Evolutionary conservation across 2,113 vertebrate genomes (phyloP).

Genomic region (Rousettus leschenaultii): DNA sequence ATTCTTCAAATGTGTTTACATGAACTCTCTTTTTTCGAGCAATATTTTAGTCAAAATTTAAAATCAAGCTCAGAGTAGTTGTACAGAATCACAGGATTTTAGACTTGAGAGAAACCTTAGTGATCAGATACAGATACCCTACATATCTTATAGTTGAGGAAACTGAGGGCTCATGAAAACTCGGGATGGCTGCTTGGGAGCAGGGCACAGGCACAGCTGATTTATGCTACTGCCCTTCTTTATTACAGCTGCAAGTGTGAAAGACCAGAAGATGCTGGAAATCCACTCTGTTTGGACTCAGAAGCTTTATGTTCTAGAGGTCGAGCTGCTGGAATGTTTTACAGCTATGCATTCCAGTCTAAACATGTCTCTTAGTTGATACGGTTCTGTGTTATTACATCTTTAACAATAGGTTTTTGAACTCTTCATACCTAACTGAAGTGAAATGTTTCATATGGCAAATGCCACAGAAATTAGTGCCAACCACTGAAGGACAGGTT

Average conservation of each 20-base stretch:
- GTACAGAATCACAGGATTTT: not conserved
- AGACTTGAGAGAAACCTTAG: not conserved
- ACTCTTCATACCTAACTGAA: not conserved
- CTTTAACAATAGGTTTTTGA: not conserved
- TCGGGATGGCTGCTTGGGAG: rapidly evolving
- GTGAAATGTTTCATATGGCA: not conserved
- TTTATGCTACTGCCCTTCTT: not conserved
- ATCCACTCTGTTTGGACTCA: not conserved
- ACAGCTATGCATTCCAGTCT: not conserved
- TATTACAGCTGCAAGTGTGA: not conserved
- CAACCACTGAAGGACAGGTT: not conserved
- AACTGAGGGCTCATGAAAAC: rapidly evolving
- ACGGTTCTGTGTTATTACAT: not conserved
- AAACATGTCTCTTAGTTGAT: not conserved
- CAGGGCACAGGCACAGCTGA: not conserved
- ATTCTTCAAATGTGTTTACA: not conserved
- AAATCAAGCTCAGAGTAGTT: not conserved
- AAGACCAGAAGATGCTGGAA: not conserved
- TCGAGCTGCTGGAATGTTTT: not conserved
- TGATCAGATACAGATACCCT: not conserved
- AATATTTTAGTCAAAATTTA: not conserved
- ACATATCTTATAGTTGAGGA: not conserved
- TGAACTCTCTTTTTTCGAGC: not conserved
- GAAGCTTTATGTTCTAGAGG: not conserved
- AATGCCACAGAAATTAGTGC: not conserved